phyloP scores from a whole-genome alignment of 2,113 vertebrate species.

The Addax nasomaculatus region DNA sequence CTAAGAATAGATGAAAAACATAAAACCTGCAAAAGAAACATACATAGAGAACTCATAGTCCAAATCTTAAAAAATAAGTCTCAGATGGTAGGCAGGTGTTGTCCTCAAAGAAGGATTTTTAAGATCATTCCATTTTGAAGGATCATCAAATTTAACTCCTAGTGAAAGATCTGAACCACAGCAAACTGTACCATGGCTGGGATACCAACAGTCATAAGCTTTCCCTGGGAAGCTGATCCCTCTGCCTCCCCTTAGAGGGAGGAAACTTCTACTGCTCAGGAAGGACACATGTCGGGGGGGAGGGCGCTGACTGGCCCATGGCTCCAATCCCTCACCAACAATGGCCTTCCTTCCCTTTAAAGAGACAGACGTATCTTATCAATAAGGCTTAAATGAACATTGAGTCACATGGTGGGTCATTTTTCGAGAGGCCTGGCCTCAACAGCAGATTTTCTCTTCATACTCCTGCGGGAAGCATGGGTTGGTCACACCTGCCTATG shows the following conservation, averaged over 20 bases:
- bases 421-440: background rate
- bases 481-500: background rate
- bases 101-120: background rate
- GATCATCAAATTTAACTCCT: background rate
- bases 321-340: background rate
- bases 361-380: background rate
- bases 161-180: background rate
- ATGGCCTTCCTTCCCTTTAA: background rate
- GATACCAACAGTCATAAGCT: background rate
- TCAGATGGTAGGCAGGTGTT: background rate
- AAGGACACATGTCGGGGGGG: background rate
- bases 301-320: background rate
- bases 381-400: background rate
- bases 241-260: background rate
- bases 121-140: background rate
- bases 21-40: slow-evolving; percentile 18
- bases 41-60: background rate
- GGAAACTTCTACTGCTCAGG: background rate
- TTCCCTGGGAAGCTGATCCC: background rate
- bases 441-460: background rate
- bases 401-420: background rate
- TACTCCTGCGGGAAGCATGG: background rate
- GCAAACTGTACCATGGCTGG: background rate
- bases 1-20: background rate
- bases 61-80: background rate